Evolutionary conservation across 2,888 invertebrate species (phyloP), one percentile per base, ranked within the genome.

Genomic region (Apocheima hispidaria): DNA sequence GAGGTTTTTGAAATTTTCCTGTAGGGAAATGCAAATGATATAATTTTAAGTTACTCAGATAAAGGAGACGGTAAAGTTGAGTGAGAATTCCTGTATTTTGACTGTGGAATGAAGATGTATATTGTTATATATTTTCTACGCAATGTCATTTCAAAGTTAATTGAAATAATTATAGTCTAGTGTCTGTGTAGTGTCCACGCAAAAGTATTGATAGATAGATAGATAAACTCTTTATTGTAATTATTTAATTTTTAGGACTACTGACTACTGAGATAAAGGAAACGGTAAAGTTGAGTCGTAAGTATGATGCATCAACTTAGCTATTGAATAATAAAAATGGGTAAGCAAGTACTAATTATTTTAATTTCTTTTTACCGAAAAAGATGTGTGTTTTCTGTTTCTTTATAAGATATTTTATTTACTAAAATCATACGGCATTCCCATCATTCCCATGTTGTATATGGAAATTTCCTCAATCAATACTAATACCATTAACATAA

Each of bases 1-100:
- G 70, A 72, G 67, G 59, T 58, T 58, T 62, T 58, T 36, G 51
- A 59, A 33, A 54, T 62, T 62, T 62, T 49, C 61, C 46, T 49
- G 52, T 40, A 48, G 61, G 60, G 61, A 53, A 57, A 62, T 51
- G 61, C 52, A 57, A 62, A 62, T 62, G 56, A 38, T 35, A 48
- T 40, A 55, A 60, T 55, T 62, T 61, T 30, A 52, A 56, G 48
- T 46, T 46, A 36, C 21, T 21, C 35, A 52, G 18, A 35, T 41
- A 44, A 62, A 62, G 41, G 40, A 40, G 18, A 12, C 28, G 33
- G 54, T 28, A 48, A 40, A 43, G 28, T 38, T 46, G 28, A 51
- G 40, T 38, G 50, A 28, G 50, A 50, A 60, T 55, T 55, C 55
- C 44, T 51, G 48, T 49, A 49, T 28, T 55, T 55, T 38, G 12